These are phyloP conservation scores for Rhinophrynus dorsalis DNA, from an alignment of 2,797 vertebrate species.

Conservation along the genomic window DNA sequence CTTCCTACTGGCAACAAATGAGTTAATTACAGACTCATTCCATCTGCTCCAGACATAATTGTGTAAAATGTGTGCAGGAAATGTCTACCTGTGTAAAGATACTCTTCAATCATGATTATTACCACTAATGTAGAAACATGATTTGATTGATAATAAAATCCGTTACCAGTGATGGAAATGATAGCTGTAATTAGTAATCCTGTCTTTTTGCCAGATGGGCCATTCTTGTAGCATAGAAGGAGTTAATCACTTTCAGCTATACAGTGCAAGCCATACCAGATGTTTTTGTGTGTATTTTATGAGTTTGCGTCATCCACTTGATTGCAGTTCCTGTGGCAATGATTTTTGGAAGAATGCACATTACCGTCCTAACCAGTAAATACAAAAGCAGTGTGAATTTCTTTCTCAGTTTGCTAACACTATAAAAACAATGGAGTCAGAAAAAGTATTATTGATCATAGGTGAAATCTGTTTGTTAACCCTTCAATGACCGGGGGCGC, in stretches of 20 bases:
- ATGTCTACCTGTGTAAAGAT: not conserved
- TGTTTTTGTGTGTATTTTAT: slow-evolving; percentile 21
- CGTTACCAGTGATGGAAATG: slow-evolving; percentile 9
- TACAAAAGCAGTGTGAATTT: not conserved
- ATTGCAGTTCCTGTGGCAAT: slow-evolving; percentile 36
- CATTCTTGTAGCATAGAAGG: not conserved
- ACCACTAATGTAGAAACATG: not conserved
- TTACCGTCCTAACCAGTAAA: slow-evolving; percentile 3
- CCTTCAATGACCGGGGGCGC: too few species aligned
- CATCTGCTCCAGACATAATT: slow-evolving; percentile 8
- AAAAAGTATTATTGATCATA: too few species aligned
- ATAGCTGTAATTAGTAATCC: not conserved
- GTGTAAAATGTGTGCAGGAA: slow-evolving; percentile 13
- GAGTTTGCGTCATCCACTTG: slow-evolving; percentile 29
- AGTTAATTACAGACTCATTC: slow-evolving; percentile 16
- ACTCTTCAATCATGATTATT: slow-evolving; percentile 6
- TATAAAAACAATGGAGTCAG: slow-evolving; percentile 18
- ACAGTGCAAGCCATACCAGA: slow-evolving; percentile 21
- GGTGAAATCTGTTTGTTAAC: too few species aligned
- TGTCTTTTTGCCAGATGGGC: not conserved
- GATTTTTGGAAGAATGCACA: not conserved
- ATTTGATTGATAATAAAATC: slow-evolving; percentile 6
- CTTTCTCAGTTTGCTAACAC: slow-evolving; percentile 40
- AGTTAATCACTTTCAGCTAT: not conserved
- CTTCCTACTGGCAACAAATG: too few species aligned